Conservation (phyloP, 2,797 vertebrate species). For the Enteromius afrohamiltoni region DNA sequence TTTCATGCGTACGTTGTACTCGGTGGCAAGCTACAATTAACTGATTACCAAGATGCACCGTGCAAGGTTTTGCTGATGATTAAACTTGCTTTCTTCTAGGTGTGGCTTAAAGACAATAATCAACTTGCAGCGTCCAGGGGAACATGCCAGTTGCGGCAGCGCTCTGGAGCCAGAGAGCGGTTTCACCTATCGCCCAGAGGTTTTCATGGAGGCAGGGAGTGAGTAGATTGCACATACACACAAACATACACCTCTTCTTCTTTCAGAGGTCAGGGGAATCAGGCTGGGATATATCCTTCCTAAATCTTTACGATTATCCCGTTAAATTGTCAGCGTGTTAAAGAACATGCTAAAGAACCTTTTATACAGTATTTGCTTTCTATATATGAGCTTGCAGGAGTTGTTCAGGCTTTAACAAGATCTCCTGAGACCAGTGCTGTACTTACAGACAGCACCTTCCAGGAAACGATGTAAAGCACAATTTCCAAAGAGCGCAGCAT, state of each 20-base stretch:
- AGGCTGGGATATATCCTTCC: slow-evolving; percentile 37
- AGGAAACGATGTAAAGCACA: slow-evolving; percentile 37
- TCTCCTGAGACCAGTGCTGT: slow-evolving; percentile 63
- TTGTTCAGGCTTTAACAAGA: slow-evolving; percentile 64
- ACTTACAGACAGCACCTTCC: slow-evolving; percentile 28
- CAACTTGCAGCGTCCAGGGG: slow-evolving; percentile 95
- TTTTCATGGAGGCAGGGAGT: slow-evolving; percentile 96
- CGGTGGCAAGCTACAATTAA: not conserved
- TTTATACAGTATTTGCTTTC: slow-evolving; percentile 22
- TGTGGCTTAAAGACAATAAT: slow-evolving; percentile 92
- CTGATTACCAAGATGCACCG: not conserved
- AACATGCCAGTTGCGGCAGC: slow-evolving; percentile 96
- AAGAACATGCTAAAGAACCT: not conserved
- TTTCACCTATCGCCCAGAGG: slow-evolving; percentile 94
- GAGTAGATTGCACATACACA: slow-evolving; percentile 74
- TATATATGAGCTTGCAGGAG: not conserved
- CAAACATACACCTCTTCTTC: slow-evolving; percentile 4
- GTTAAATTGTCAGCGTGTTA: slow-evolving; percentile 2
- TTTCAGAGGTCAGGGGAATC: slow-evolving; percentile 44
- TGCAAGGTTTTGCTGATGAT: slow-evolving; percentile 30
- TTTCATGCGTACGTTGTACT: slow-evolving; percentile 84
- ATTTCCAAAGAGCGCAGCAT: slow-evolving; percentile 36
- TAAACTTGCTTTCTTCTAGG: slow-evolving; percentile 68
- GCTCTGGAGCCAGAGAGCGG: slow-evolving; percentile 91
- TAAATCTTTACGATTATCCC: slow-evolving; percentile 42